Evolutionary conservation across 2,113 vertebrate genomes (phyloP).

Genomic region (Theristicus caerulescens): DNA sequence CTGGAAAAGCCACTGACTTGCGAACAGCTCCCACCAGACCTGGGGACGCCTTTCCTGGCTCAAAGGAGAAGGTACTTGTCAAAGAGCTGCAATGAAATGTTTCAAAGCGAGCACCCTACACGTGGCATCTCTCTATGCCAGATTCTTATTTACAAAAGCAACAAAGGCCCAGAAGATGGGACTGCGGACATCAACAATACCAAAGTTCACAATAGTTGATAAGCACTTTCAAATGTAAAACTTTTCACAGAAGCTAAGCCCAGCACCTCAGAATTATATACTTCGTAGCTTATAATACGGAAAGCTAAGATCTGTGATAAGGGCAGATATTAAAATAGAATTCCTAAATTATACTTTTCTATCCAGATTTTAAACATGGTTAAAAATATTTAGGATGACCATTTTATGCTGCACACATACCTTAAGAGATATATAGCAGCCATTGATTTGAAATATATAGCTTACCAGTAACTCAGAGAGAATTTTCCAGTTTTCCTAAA

Average conservation of each 20-base stretch:
- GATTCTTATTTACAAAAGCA: not conserved
- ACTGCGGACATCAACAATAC: not conserved
- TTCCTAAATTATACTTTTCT: not conserved
- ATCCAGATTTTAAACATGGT: not conserved
- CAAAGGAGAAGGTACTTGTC: not conserved
- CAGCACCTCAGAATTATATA: not conserved
- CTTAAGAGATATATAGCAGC: not conserved
- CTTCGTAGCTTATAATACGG: not conserved
- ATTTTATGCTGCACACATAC: not conserved
- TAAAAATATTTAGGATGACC: not conserved
- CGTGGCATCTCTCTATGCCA: accelerated
- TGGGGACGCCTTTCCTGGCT: not conserved
- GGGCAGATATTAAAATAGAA: not conserved
- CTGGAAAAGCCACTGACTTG: not conserved
- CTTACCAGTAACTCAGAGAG: not conserved
- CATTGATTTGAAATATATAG: not conserved
- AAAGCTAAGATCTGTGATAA: not conserved
- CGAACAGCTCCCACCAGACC: not conserved
- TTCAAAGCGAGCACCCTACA: not conserved
- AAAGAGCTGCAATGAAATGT: not conserved
- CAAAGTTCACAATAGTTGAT: not conserved
- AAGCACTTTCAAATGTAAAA: not conserved
- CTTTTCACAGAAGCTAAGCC: not conserved
- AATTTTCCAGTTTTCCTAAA: not conserved
- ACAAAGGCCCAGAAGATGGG: not conserved